Evolutionary conservation across 92 coral and sea anemone genomes (phyloP).

Genomic region (Ricordea florida): DNA sequence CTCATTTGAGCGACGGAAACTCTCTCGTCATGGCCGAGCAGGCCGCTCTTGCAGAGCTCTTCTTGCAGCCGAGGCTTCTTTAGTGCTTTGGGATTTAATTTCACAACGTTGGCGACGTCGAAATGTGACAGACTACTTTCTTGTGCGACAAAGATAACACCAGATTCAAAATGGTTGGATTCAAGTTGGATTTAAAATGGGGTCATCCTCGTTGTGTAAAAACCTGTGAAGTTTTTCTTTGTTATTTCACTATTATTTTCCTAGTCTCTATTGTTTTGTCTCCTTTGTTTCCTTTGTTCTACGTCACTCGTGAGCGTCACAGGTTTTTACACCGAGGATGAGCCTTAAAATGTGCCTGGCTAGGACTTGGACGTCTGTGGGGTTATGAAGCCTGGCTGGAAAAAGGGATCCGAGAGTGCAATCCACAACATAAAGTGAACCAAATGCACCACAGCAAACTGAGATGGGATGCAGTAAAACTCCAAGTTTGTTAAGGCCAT

Average conservation of each 20-base stretch:
- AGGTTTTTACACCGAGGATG: no score
- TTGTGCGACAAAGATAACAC: constrained; percentile 36
- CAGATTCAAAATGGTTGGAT: background rate
- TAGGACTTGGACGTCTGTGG: constrained; percentile 21
- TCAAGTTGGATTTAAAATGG: constrained; percentile 29
- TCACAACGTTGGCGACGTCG: constrained; percentile 25
- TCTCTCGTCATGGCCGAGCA: constrained; percentile 4
- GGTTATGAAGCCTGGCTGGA: constrained; percentile 29
- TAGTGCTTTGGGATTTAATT: constrained; percentile 32
- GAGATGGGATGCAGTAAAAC: constrained; percentile 14
- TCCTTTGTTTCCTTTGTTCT: no score
- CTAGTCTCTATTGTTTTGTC: no score
- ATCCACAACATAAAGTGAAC: constrained; percentile 11
- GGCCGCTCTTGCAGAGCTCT: constrained; percentile 18
- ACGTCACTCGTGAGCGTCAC: no score
- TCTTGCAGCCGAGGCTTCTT: constrained; percentile 18
- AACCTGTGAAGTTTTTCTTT: no score
- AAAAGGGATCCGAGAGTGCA: constrained; percentile 25
- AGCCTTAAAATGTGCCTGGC: constrained; percentile 35
- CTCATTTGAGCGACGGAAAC: constrained; percentile 18
- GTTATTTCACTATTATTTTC: no score
- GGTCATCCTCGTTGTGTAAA: no score
- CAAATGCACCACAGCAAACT: constrained; percentile 25
- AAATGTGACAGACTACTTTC: constrained; percentile 11
- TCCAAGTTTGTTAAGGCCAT: constrained; percentile 23